These are phyloP conservation scores for Tympanuchus pallidicinctus DNA, from an alignment of 2,113 vertebrate species.

Conservation along the genomic window DNA sequence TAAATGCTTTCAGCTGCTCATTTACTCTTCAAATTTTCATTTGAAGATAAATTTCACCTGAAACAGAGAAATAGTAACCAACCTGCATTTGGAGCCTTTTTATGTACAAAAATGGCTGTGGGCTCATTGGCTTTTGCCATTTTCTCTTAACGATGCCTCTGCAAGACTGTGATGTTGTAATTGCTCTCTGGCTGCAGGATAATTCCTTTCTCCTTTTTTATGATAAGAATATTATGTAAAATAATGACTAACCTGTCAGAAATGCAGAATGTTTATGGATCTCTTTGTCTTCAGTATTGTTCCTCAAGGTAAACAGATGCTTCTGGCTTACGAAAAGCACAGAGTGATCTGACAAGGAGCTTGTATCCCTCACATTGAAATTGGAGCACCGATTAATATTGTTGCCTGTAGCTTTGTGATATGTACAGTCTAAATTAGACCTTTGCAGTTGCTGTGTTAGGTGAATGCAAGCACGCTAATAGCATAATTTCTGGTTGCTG, in stretches of 20 bases:
- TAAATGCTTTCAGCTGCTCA: neutral
- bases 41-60: conserved; percentile 14
- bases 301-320: conserved; percentile 72
- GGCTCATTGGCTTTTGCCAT: conserved; percentile 23
- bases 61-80: neutral
- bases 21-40: conserved; percentile 12
- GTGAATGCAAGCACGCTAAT: conserved; percentile 69
- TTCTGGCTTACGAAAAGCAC: conserved; percentile 50
- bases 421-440: conserved; percentile 52
- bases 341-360: conserved; percentile 28
- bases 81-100: conserved; percentile 7
- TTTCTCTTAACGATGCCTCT: neutral
- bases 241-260: conserved; percentile 66
- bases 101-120: conserved; percentile 11
- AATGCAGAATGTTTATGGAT: conserved; percentile 32
- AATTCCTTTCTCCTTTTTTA: conserved; percentile 51
- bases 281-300: conserved; percentile 63
- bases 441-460: conserved; percentile 58
- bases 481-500: conserved; percentile 79
- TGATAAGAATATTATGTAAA: conserved; percentile 50
- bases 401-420: conserved; percentile 73
- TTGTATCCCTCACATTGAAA: conserved; percentile 37
- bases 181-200: conserved; percentile 19
- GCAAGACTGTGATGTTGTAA: neutral
- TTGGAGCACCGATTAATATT: conserved; percentile 68